Percentiles rank a stretch among this genome's conserved stretches.
Conservation (phyloP, 2,113 vertebrate genomes). For the Gasterosteus aculeatus region DNA sequence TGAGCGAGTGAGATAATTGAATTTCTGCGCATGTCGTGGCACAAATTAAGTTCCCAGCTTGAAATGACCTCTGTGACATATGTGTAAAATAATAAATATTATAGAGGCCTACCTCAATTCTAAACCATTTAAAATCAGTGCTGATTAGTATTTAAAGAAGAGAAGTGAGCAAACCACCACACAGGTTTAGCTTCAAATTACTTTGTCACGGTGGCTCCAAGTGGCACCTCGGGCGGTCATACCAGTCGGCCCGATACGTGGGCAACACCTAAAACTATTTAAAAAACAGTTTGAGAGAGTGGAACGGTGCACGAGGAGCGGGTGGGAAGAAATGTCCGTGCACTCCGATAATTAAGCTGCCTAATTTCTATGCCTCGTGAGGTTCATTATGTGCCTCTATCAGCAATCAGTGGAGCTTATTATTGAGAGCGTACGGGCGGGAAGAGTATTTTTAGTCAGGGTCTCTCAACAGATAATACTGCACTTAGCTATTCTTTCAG, state of each 20-base stretch:
- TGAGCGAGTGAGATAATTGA: conserved; percentile 39
- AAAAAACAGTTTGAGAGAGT: conserved; percentile 35
- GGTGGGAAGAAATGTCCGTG: conserved; percentile 49
- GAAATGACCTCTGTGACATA: background rate
- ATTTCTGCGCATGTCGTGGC: conserved; percentile 15
- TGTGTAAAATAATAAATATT: conserved; percentile 2
- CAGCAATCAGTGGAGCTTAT: conserved; percentile 69
- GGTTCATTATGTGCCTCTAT: conserved; percentile 66
- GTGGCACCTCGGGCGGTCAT: conserved; percentile 20
- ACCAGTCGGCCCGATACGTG: conserved; percentile 29
- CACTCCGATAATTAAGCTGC: conserved; percentile 63
- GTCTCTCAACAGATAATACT: conserved; percentile 33
- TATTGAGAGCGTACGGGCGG: conserved; percentile 52
- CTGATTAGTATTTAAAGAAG: conserved; percentile 2
- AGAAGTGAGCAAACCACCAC: conserved; percentile 10
- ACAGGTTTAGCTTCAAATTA: conserved; percentile 19
- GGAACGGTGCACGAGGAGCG: conserved; percentile 31
- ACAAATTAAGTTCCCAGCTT: conserved; percentile 1
- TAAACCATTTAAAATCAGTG: background rate
- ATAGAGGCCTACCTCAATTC: background rate
- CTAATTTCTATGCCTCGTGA: conserved; percentile 60
- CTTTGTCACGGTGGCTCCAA: conserved; percentile 28
- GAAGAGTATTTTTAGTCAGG: conserved; percentile 55
- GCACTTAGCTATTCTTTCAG: conserved; percentile 12
- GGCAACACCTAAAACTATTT: conserved; percentile 52